These are phyloP conservation scores for Electrona antarctica DNA, from an alignment of 2,113 vertebrate genomes.

Conservation along the genomic window DNA sequence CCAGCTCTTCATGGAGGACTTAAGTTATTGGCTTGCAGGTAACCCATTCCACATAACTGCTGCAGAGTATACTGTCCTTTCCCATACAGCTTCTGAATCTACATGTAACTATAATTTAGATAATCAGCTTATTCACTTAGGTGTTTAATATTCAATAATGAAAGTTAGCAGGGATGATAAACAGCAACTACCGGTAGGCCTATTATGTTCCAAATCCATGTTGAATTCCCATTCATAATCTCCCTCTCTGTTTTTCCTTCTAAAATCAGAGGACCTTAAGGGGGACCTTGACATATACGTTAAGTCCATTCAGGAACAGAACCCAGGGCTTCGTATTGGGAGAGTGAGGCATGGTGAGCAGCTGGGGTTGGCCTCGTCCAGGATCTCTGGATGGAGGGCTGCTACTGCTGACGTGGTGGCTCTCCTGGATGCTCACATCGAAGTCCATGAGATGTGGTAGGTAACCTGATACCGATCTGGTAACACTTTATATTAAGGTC, in stretches of 20 bases:
- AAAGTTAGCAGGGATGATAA: too few species aligned
- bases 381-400: constrained; percentile 72
- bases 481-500: too few species aligned
- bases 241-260: not conserved
- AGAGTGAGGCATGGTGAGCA: constrained; percentile 68
- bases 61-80: too few species aligned
- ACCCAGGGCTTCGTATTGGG: constrained; percentile 48
- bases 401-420: constrained; percentile 79
- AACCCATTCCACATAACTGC: too few species aligned
- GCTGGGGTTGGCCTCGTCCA: constrained; percentile 70
- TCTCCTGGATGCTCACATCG: constrained; percentile 82
- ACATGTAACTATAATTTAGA: too few species aligned
- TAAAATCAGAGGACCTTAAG: constrained; percentile 63
- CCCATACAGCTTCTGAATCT: too few species aligned
- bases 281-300: constrained; percentile 53
- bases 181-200: too few species aligned
- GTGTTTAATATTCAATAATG: too few species aligned
- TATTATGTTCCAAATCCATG: too few species aligned
- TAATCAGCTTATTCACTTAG: too few species aligned
- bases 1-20: too few species aligned
- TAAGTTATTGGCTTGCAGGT: too few species aligned
- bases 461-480: constrained; percentile 2
- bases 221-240: not conserved
- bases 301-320: constrained; percentile 43
- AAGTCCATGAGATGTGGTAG: constrained; percentile 78